Evolutionary conservation across 2,888 invertebrate genomes (phyloP).

Genomic region (Dynastes grantii): DNA sequence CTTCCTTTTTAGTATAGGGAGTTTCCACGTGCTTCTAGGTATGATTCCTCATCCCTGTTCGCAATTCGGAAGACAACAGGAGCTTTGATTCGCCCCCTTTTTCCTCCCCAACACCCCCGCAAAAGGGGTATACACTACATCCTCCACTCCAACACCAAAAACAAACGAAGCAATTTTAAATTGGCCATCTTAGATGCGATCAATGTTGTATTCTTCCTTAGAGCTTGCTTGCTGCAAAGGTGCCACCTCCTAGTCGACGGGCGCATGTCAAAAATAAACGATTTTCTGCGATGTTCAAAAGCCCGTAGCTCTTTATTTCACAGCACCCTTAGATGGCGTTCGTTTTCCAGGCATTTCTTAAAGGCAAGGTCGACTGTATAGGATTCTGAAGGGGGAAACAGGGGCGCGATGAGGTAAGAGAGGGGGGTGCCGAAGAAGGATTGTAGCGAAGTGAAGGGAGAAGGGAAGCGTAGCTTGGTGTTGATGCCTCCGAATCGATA

Average conservation of each 20-base stretch:
- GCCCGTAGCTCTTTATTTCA: slow-evolving; percentile 66
- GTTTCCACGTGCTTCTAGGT: not conserved
- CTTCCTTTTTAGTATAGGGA: no score
- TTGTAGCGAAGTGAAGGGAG: no score
- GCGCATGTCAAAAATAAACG: slow-evolving; percentile 69
- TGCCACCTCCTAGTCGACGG: slow-evolving; percentile 53
- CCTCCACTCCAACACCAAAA: slow-evolving; percentile 17
- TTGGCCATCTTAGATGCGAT: slow-evolving; percentile 53
- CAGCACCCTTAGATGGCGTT: slow-evolving; percentile 56
- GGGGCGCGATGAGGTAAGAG: no score
- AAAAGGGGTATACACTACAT: not conserved
- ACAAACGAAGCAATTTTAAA: slow-evolving; percentile 50
- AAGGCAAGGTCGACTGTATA: slow-evolving; percentile 48
- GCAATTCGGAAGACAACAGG: not conserved
- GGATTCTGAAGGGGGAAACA: no score
- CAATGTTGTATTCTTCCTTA: slow-evolving; percentile 51
- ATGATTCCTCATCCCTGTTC: not conserved
- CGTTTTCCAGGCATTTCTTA: slow-evolving; percentile 64
- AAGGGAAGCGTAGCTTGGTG: no score
- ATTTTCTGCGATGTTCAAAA: slow-evolving; percentile 65
- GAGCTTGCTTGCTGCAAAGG: slow-evolving; percentile 31
- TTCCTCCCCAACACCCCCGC: not conserved
- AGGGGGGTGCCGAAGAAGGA: no score
- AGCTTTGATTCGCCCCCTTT: not conserved
- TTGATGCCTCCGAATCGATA: no score